phyloP scores from a whole-genome alignment of 2,888 invertebrate species.

The Apamea monoglypha region DNA sequence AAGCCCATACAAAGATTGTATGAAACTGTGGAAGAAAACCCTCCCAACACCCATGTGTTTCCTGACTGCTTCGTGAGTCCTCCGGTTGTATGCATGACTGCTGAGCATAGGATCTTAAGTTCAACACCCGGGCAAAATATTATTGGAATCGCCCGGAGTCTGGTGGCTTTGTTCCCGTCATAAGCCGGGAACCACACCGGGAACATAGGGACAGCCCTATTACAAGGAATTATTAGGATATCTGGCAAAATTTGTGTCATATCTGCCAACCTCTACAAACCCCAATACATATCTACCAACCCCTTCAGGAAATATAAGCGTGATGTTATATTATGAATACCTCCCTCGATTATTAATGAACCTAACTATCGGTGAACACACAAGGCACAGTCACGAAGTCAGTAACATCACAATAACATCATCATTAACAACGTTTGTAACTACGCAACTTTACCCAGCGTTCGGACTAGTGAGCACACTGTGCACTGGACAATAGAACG shows the following conservation, averaged over 20 bases:
- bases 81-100: not conserved
- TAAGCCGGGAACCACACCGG: no score
- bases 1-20: not conserved
- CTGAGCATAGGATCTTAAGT: not conserved
- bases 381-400: not conserved
- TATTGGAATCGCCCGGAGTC: not conserved
- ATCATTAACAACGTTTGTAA: constrained; percentile 22
- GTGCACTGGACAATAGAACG: not conserved
- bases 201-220: no score
- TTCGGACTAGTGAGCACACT: not conserved
- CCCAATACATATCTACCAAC: no score
- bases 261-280: no score
- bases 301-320: not conserved
- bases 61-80: not conserved
- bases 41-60: not conserved
- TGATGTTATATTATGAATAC: not conserved
- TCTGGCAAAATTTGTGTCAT: not conserved
- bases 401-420: constrained; percentile 21
- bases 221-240: not conserved
- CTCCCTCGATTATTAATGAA: constrained; percentile 11
- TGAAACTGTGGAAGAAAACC: not conserved
- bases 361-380: constrained; percentile 7
- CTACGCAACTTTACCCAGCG: constrained; percentile 38
- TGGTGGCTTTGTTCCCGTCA: not conserved
- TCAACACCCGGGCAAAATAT: not conserved